Base-by-base conservation (phyloP, 2,888 invertebrate species). In the Boloria selene region DNA sequence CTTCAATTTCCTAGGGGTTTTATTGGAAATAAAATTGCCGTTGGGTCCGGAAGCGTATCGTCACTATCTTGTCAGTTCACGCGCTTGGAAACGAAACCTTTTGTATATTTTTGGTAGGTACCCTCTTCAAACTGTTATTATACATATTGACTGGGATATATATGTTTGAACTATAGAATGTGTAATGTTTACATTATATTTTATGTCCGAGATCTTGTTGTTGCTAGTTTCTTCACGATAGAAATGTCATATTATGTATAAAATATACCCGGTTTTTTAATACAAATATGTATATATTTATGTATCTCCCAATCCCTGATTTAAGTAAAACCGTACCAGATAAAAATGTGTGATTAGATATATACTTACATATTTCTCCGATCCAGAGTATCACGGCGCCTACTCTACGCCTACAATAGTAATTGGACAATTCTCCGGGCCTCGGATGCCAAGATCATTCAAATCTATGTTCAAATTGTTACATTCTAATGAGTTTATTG, bases 31-130 rank as follows among this genome's bases (percentile, higher is more conserved):
- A 59, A 64, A 67, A 72, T 62, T 49, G 47, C 55, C 54, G 65
- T 62, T 50, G 60, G 38, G 67, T 47, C 61, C 60, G 70, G 60
- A 65, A 55, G 58, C 63, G 42, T 51, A 66, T 65, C 67, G 72
- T 68, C 65, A 69, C 52, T 56, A 44, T 53, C 44, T 54, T 67
- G 62, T 59, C 69, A 50, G 50, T 59, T 50, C 17, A 59, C 38
- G 38, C 59, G 59, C 47, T 59, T 59, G 31, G 7, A 38, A 50
- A 55, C 52, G 56, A 42, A 38, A 53, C 18, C 18, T 79, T 79
- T 72, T 73, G 71, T 73, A 73, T 73, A 64, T 74, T 70, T 73
- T 58, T 56, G 42, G 71, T 26, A 13, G 13, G 10, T 45, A n/a
- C n/a, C 3, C 45, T 56, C 26, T 22, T 56, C 45, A 26, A 17